A percentile compares a stretch with the other conserved stretches of the same genome.
Conservation (phyloP, 1,140 invertebrate genomes). For the Drosophila subobscura region DNA sequence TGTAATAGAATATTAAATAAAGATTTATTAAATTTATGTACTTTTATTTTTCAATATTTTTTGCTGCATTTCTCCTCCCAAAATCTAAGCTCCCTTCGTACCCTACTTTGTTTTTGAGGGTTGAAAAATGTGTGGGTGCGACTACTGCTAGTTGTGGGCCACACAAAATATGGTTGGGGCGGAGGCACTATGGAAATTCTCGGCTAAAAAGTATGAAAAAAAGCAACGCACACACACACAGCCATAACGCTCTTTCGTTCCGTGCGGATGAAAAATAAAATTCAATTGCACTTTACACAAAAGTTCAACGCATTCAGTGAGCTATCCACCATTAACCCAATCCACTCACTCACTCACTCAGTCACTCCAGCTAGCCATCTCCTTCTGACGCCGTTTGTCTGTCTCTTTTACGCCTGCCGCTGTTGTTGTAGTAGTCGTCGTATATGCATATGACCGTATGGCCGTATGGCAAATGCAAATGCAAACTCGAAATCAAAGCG, state of each 20-base stretch:
- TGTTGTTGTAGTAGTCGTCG: background rate
- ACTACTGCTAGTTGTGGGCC: constrained; percentile 13
- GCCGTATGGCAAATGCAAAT: constrained; percentile 41
- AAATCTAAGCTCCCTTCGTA: background rate
- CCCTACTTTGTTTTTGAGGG: constrained; percentile 5
- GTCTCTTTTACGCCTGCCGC: background rate
- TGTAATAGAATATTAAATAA: background rate
- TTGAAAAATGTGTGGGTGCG: constrained; percentile 18
- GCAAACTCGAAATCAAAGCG: constrained; percentile 72
- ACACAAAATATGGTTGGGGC: constrained; percentile 45
- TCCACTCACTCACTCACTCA: constrained; percentile 9
- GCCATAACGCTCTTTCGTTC: constrained; percentile 26
- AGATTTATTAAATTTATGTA: background rate
- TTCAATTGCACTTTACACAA: constrained; percentile 82
- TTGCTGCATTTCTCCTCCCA: background rate
- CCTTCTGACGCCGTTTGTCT: constrained; percentile 11
- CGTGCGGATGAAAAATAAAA: constrained; percentile 66
- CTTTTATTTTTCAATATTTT: background rate
- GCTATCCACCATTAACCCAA: constrained; percentile 50
- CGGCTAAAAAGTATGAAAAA: constrained; percentile 40
- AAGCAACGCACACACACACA: constrained; percentile 21
- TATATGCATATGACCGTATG: background rate
- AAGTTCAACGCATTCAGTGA: constrained; percentile 79
- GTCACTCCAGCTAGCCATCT: background rate
- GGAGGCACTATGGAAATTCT: constrained; percentile 38